These are phyloP conservation scores for Heliconius hortense DNA, from an alignment of 2,888 invertebrate species.

Conservation along the genomic window DNA sequence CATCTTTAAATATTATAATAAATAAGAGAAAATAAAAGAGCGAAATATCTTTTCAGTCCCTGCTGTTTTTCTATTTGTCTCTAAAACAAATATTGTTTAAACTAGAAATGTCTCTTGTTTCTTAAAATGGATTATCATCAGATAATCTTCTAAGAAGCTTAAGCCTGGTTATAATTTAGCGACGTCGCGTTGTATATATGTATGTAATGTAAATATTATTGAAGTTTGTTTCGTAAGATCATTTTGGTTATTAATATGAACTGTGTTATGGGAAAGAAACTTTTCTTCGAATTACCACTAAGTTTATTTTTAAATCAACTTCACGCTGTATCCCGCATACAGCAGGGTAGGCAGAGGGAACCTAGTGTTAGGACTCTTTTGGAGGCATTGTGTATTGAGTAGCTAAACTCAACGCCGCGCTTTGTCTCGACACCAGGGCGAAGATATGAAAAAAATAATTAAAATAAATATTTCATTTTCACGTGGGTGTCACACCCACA, in stretches of 20 bases:
- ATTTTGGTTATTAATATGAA: neutral
- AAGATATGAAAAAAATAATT: too few species aligned
- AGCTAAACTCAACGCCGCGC: too few species aligned
- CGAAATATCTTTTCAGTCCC: neutral
- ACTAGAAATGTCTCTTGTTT: constrained; percentile 19
- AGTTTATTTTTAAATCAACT: neutral
- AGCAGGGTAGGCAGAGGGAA: too few species aligned
- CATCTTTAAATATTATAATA: too few species aligned
- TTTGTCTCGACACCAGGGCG: too few species aligned
- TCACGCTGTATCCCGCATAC: too few species aligned
- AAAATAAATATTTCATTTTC: neutral
- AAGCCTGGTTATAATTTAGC: constrained; percentile 19
- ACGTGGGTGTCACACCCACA: too few species aligned
- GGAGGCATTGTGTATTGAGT: too few species aligned
- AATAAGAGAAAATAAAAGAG: too few species aligned
- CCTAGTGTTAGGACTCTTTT: too few species aligned
- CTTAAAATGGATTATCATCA: constrained; percentile 32
- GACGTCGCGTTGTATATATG: neutral
- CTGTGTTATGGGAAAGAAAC: neutral
- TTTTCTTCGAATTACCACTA: neutral
- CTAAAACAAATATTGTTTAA: neutral
- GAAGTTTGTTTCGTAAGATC: neutral
- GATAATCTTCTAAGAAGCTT: constrained; percentile 25
- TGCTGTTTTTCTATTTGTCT: neutral
- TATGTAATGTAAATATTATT: neutral